phyloP scores from a whole-genome alignment of 2,888 invertebrate genomes.

The Muscina levida region DNA sequence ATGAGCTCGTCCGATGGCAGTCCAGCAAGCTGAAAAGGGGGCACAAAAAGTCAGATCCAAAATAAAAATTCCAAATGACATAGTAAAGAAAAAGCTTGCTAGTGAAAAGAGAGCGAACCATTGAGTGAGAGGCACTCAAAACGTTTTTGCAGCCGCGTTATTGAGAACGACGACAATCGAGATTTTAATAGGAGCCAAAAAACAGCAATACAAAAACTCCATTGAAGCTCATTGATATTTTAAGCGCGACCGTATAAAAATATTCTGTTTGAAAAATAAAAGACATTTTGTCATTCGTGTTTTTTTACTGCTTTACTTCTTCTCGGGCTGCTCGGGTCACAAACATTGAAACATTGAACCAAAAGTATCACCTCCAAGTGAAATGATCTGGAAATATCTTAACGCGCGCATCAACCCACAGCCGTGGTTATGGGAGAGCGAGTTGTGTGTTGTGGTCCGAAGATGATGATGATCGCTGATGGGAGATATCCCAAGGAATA shows the following conservation, averaged over 20 bases:
- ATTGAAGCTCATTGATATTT: constrained; percentile 79
- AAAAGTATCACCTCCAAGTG: constrained; percentile 64
- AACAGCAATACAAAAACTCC: constrained; percentile 57
- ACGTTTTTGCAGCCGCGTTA: constrained; percentile 55
- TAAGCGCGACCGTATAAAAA: constrained; percentile 80
- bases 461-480: constrained; percentile 47
- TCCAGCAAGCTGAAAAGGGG: not conserved
- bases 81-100: constrained; percentile 30
- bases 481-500: constrained; percentile 60
- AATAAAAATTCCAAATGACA: constrained; percentile 65
- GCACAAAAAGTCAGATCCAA: constrained; percentile 62
- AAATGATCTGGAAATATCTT: constrained; percentile 57
- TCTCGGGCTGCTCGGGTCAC: not conserved
- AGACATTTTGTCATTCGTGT: constrained; percentile 67
- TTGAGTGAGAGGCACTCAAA: constrained; percentile 45
- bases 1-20: constrained; percentile 4
- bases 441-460: constrained; percentile 52
- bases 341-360: constrained; percentile 55
- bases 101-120: not conserved
- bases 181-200: not conserved
- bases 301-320: too few species aligned
- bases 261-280: constrained; percentile 77
- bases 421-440: constrained; percentile 34
- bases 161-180: constrained; percentile 46
- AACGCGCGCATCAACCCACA: not conserved